Evolutionary conservation across 1,140 invertebrate species (phyloP).

Genomic region (Drosophila baimaii): DNA sequence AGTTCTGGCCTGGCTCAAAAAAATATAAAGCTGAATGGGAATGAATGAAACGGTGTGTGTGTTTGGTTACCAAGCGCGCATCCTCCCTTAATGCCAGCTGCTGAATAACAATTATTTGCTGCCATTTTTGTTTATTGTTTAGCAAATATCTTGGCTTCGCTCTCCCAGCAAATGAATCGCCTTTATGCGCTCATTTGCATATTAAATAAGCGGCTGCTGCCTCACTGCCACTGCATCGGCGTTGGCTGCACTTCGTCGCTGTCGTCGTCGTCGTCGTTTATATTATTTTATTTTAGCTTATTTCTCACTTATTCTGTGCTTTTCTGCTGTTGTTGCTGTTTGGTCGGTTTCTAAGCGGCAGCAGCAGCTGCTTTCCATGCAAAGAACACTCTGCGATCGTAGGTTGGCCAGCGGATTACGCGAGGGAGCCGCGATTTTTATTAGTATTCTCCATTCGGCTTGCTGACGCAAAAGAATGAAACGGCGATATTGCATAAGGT

Average conservation of each 20-base stretch:
- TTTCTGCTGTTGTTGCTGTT: conserved; percentile 40
- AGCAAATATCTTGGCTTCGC: conserved; percentile 64
- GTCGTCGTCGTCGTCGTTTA: conserved; percentile 30
- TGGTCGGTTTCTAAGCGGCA: conserved; percentile 72
- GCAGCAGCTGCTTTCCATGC: conserved; percentile 61
- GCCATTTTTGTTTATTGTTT: conserved; percentile 75
- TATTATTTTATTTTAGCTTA: conserved; percentile 16
- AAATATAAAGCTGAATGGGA: conserved; percentile 38
- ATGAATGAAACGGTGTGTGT: conserved; percentile 17
- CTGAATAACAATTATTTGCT: conserved; percentile 74
- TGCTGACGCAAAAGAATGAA: conserved; percentile 74
- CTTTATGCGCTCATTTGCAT: conserved; percentile 83
- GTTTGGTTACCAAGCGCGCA: conserved; percentile 69
- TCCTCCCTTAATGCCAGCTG: conserved; percentile 59
- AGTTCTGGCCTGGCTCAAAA: conserved; percentile 30
- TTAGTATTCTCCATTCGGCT: conserved; percentile 75
- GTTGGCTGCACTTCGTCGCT: conserved; percentile 54
- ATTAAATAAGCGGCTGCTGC: conserved; percentile 72
- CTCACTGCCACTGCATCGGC: conserved; percentile 44
- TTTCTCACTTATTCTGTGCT: conserved; percentile 9
- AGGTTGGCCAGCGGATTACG: conserved; percentile 70
- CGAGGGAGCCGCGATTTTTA: conserved; percentile 51
- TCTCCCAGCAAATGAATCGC: conserved; percentile 77
- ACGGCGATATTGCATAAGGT: conserved; percentile 34
- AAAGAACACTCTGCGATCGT: conserved; percentile 61